Percentiles rank a stretch among this genome's conserved stretches.
These are phyloP conservation scores for Gymnoscopelus braueri DNA, from an alignment of 2,797 vertebrate species.

Conservation along the genomic window DNA sequence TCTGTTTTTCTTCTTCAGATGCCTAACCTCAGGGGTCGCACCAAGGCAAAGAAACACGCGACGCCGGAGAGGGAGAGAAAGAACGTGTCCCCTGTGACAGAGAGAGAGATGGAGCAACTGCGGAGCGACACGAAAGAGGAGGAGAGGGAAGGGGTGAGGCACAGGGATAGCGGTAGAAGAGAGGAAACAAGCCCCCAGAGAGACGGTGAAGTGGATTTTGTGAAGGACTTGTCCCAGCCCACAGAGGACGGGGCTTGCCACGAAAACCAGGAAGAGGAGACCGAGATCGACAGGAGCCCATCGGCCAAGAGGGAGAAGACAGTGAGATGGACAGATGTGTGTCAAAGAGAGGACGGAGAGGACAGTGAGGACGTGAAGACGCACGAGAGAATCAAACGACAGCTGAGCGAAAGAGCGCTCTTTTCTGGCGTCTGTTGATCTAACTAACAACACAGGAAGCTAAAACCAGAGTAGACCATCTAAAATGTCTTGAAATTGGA, in stretches of 20 bases:
- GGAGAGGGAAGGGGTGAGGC: slow-evolving; percentile 36
- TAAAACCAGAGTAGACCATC: slow-evolving; percentile 3
- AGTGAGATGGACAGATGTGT: slow-evolving; percentile 70
- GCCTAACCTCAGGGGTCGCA: slow-evolving; percentile 78
- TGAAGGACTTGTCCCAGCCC: slow-evolving; percentile 43
- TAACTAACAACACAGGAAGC: slow-evolving; percentile 10
- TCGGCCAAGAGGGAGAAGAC: slow-evolving; percentile 50
- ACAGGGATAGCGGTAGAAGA: slow-evolving; percentile 42
- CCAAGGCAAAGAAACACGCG: slow-evolving; percentile 75
- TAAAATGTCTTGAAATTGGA: slow-evolving; percentile 11
- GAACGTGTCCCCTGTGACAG: slow-evolving; percentile 62
- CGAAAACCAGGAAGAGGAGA: slow-evolving; percentile 65
- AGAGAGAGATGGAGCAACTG: slow-evolving; percentile 72
- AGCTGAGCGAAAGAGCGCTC: slow-evolving; percentile 54
- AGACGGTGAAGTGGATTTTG: slow-evolving; percentile 38
- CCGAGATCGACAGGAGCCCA: slow-evolving; percentile 51
- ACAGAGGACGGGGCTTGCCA: slow-evolving; percentile 44
- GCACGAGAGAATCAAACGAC: slow-evolving; percentile 66
- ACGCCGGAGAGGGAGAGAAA: slow-evolving; percentile 63
- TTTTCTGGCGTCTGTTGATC: slow-evolving; percentile 82
- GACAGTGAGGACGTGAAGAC: slow-evolving; percentile 53
- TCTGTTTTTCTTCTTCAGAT: slow-evolving; percentile 75
- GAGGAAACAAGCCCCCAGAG: slow-evolving; percentile 43
- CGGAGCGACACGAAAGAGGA: slow-evolving; percentile 51
- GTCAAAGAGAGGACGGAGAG: slow-evolving; percentile 41